A percentile compares a stretch with the other conserved stretches of the same genome.
These are phyloP conservation scores for Volucella inanis DNA, from an alignment of 2,888 invertebrate genomes.

Conservation along the genomic window DNA sequence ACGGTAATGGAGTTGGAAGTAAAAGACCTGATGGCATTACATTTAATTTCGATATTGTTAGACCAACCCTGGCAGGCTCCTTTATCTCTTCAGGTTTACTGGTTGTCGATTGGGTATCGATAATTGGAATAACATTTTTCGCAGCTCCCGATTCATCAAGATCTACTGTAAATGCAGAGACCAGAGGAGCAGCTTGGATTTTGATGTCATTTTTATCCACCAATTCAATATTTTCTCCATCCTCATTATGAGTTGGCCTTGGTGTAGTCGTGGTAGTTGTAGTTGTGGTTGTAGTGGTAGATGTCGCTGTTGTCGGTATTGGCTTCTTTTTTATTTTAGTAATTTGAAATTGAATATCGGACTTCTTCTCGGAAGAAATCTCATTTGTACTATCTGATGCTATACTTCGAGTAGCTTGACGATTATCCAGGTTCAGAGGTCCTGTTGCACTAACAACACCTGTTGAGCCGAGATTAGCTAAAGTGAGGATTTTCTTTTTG, in stretches of 20 bases:
- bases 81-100: slow-evolving; percentile 53
- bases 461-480: slow-evolving; percentile 67
- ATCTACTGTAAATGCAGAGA: slow-evolving; percentile 93
- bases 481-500: slow-evolving; percentile 76
- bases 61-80: slow-evolving; percentile 75
- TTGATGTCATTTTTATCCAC: slow-evolving; percentile 89
- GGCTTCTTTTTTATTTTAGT: slow-evolving; percentile 78
- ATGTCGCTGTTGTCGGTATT: slow-evolving; percentile 75
- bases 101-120: slow-evolving; percentile 81
- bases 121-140: slow-evolving; percentile 90
- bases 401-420: slow-evolving; percentile 82
- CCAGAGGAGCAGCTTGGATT: slow-evolving; percentile 91
- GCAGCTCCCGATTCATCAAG: slow-evolving; percentile 91
- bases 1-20: slow-evolving; percentile 75
- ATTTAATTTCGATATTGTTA: slow-evolving; percentile 81
- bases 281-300: slow-evolving; percentile 81
- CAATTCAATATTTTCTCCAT: slow-evolving; percentile 87
- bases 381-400: slow-evolving; percentile 81
- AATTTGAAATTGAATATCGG: slow-evolving; percentile 81
- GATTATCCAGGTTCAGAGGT: slow-evolving; percentile 76
- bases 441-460: slow-evolving; percentile 56
- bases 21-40: slow-evolving; percentile 78
- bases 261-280: slow-evolving; percentile 86
- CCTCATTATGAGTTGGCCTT: slow-evolving; percentile 87
- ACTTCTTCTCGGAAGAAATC: slow-evolving; percentile 78